Evolutionary conservation across 37 sponge, comb jelly and placozoan species (phyloP).

Genomic region (Ephydatia muelleri): DNA sequence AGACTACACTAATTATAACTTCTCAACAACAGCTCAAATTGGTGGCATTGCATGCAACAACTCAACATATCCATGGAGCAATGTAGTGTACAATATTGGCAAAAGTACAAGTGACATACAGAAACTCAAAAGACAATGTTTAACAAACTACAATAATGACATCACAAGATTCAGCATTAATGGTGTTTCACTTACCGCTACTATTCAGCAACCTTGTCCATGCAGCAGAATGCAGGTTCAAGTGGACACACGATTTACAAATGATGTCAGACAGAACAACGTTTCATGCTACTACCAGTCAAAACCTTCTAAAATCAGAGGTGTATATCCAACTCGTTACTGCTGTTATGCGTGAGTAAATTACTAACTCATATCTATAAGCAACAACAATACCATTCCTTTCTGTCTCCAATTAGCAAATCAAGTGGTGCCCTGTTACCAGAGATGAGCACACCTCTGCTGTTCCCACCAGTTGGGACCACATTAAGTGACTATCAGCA

Average conservation of each 20-base stretch:
- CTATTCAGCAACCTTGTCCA: constrained; percentile 40
- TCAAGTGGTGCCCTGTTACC: background rate
- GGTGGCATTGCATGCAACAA: constrained; percentile 6
- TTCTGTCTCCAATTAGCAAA: background rate
- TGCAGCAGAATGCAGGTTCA: constrained; percentile 29
- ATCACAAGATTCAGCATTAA: background rate
- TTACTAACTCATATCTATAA: background rate
- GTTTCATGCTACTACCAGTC: background rate
- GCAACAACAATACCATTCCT: background rate
- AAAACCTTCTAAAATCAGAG: background rate
- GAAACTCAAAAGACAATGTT: constrained; percentile 4
- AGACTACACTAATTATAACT: background rate
- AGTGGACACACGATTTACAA: too few relatives aligned
- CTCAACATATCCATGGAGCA: constrained; percentile 8
- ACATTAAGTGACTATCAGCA: background rate
- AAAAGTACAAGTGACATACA: background rate
- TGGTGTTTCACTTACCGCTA: background rate
- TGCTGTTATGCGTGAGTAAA: background rate
- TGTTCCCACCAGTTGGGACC: background rate
- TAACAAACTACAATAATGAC: background rate
- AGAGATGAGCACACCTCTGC: constrained; percentile 18
- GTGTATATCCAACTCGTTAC: background rate
- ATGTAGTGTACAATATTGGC: constrained; percentile 24
- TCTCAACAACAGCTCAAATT: background rate
- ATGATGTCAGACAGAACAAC: background rate